phyloP scores from a whole-genome alignment of 2,888 invertebrate genomes.

The Aphodius granarius region DNA sequence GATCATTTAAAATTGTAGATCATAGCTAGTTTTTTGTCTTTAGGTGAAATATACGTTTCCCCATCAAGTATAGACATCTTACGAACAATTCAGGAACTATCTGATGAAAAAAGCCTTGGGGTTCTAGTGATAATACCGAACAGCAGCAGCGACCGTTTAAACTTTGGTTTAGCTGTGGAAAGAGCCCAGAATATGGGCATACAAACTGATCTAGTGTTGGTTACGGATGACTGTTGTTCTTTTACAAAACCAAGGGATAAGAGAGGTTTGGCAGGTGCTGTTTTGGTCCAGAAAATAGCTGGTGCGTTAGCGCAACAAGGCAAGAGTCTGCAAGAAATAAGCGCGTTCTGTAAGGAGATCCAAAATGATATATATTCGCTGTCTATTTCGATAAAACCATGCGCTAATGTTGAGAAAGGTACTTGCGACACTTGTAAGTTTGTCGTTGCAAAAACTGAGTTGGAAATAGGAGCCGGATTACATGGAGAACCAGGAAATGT shows the following conservation, averaged over 20 bases:
- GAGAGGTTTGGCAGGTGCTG: conserved; percentile 59
- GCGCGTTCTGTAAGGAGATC: conserved; percentile 54
- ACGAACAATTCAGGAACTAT: conserved; percentile 47
- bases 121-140: conserved; percentile 75
- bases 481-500: conserved; percentile 61
- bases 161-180: conserved; percentile 81
- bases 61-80: conserved; percentile 45
- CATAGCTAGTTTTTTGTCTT: conserved; percentile 25
- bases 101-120: conserved; percentile 57
- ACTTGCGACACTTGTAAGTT: conserved; percentile 35
- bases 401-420: conserved; percentile 64
- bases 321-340: conserved; percentile 61
- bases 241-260: conserved; percentile 34
- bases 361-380: conserved; percentile 66
- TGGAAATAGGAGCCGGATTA: conserved; percentile 66
- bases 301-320: conserved; percentile 73
- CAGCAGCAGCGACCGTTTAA: conserved; percentile 77
- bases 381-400: conserved; percentile 68
- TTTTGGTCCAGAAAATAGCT: conserved; percentile 65
- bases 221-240: conserved; percentile 71
- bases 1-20: no score
- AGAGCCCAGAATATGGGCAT: conserved; percentile 66
- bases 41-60: conserved; percentile 45
- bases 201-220: conserved; percentile 59
- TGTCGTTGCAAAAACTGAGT: conserved; percentile 49